Evolutionary conservation across 2,888 invertebrate genomes (phyloP), one percentile per base, ranked within the genome.

Genomic region (Sphaerophoria rueppellii): DNA sequence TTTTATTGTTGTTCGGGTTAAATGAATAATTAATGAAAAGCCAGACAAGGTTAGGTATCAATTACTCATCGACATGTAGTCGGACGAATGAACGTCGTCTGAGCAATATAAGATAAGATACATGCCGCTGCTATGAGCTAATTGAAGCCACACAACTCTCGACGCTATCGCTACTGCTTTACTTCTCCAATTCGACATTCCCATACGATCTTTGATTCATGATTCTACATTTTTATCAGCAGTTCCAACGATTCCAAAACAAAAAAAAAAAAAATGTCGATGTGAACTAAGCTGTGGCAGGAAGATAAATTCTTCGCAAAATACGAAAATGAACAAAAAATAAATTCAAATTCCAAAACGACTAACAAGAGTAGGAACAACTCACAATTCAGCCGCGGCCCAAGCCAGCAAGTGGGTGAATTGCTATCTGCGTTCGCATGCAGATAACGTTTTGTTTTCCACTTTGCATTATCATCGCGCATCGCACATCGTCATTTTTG

Each of bases 11-110:
- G 37, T 65, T 7, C 37, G 24, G 65, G 65, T 69, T 71, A 63
- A 78, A 57, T 54, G 63, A n/a, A 58, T 73, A 77, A 77, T 61
- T 52, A 73, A 40, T 57, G 40, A 65, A 70, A 73, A 65, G 50
- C 46, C 82, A 74, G 73, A 82, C 63, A 74, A 65, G 73, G 73
- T 82, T 58, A 77, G 48, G 58, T 46, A 82, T 78, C 74, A 82
- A 73, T 78, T 82, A 52, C 35, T 76, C 71, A 76, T 81, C 43
- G 65, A 70, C 14, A 65, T 69, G 43, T 40, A n/a, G 34, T 24
- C 6, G 50, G 50, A 50, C 16, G 50, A 50, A 50, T 14, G 60
- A 60, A 12, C 34, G 32, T 16, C 37, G 37, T 34, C 65, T 40
- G 46, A 43, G 35, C 24, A 55, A 12, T 60, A 61, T 48, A 61